Evolutionary conservation across 2,888 invertebrate genomes (phyloP), one percentile per base, ranked within the genome.

Genomic region (Xylota sylvarum): DNA sequence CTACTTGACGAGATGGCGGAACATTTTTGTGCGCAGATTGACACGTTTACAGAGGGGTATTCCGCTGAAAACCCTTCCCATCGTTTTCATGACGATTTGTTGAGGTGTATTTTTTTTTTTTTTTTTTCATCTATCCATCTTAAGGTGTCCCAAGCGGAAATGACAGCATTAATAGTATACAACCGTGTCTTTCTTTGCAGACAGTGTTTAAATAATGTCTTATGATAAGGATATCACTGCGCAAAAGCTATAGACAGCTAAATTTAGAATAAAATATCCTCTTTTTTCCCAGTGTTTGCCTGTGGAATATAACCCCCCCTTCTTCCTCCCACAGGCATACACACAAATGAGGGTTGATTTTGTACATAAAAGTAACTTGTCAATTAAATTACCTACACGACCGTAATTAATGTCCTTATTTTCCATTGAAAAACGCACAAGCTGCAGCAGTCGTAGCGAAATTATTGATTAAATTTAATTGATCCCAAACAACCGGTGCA

Each of bases 401-500:
- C 23, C 1, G 23, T 23, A 23, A 23, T 23, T 23, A 23, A 43
- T n/a, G 40, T 40, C n/a, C 43, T 48, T 19, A 10, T 19, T 23
- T 10, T 19, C 9, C 19, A 48, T 19, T 23, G 5, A 50, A 23
- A 0, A 19, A 4, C 1, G 0, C 4, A 4, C 43, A 43, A 69
- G 43, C 76, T 48, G 48, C 64, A 14, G 10, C 58, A 64, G 46
- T 23, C 23, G 23, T 23, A 23, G 19, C 37, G 14, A 37, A 77
- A 77, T 50, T 77, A 77, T 78, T 69, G 78, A 79, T 84, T 78
- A 48, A 64, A 72, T 74, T 79, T 79, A 80, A 84, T 84, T 84
- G 74, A 74, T 81, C 46, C 58, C 23, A 37, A 62, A 17, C 32
- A 4, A 72, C 46, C 62, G n/a, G 83, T 79, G 73, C 83, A 84